Evolutionary conservation across 2,888 invertebrate species (phyloP), one percentile per base, ranked within the genome.

Genomic region (Atethmia centrago): DNA sequence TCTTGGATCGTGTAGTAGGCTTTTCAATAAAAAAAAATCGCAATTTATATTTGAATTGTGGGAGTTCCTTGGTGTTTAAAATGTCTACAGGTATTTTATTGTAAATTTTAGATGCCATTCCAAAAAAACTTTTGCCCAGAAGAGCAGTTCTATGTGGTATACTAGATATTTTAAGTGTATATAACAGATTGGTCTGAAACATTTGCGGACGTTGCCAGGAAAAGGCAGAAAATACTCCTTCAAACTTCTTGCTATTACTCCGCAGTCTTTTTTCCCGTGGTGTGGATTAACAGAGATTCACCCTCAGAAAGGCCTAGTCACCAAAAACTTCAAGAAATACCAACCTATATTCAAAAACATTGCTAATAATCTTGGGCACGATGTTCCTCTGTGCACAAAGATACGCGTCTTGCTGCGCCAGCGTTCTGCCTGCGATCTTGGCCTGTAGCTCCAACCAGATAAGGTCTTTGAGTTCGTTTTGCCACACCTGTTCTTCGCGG

Each of bases 371-470:
- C 55, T 96, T 94, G 16, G 97, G 97, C 79, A 99, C 97, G 73
- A 97, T 96, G 88, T 98, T 97, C 56, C 99, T 96, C 86, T 98
- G 98, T 61, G 97, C 95, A 89, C 98, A 98, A 28, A 99, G 95
- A 91, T 97, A 98, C 74, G 97, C 97, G 92, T 99, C 98, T 93
- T 98, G 98, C 87, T 98, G 98, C 68, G 97, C 97, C 28, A 97
- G 97, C 1, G 97, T 97, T 63, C 98, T 97, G 82, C 98, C 98
- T 0, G 98, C 98, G 83, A 98, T 97, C 96, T 97, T 97, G 0
- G 99, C 99, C 93, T 98, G 98, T 79, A 99, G 95, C 95, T 99
- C 99, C 86, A 99, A 93, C 99, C 99, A 99, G 86, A 99, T 98
- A 85, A 98, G 96, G 94, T 99, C 99, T 93, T 98, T 98, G 66